Evolutionary conservation across 2,113 vertebrate genomes (phyloP), one percentile per base, ranked within the genome.

Genomic region (Pholis gunnellus): DNA sequence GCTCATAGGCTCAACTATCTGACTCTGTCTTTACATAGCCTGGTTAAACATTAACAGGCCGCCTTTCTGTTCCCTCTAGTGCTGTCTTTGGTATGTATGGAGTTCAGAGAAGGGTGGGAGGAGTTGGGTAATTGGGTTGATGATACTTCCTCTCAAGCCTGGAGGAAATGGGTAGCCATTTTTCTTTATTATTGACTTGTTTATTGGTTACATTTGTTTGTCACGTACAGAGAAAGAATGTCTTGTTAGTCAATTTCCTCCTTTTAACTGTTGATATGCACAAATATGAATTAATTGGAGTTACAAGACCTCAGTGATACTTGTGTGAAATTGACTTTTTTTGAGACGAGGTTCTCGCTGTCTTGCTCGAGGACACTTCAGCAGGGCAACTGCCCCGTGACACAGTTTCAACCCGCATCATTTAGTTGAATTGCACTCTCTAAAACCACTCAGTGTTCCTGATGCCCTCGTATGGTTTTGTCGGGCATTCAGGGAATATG

Each of bases 21-120:
- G 77, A 82, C 74, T 74, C 31, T 22, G 61, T 87, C 90, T 92
- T 85, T 92, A 75, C 84, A 88, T 52, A 88, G 79, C 20, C 85
- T 88, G 90, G 85, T 90, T 88, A 93, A 92, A 91, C 86, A 91
- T 94, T 94, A 92, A 91, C 88, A 20, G 9, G 65, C 52, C 78
- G 82, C 76, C 81, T 89, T 92, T 91, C 88, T 90, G 71, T 83
- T 40, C 74, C 40, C 75, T 81, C 60, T 75, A 48, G 57, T 22
- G 77, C 68, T 34, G 80, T 82, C 86, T 90, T 81, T 93, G 89
- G 89, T 88, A 89, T 91, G 92, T 66, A 87, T 86, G 88, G 59
- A 71, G 76, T 40, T 76, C 67, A 17, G 60, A 31, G 69, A 13
- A 54, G 66, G 48, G 66, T 0, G 7, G 75, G 78, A 76, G 63